phyloP scores from a whole-genome alignment of 2,888 invertebrate species.

The Drosophila koepferae region DNA sequence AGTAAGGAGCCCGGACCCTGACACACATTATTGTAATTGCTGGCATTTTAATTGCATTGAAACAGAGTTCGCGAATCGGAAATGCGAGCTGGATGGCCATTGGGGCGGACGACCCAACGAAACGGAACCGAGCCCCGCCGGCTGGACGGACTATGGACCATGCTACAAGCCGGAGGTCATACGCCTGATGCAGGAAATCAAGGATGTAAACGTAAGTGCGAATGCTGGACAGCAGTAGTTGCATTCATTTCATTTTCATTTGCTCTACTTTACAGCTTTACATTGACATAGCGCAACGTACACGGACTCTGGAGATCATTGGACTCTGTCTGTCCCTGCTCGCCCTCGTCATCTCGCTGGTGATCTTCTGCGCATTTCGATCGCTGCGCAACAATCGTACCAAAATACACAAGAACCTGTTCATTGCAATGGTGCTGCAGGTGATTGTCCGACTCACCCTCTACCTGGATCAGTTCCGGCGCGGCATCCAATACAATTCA shows the following conservation, averaged over 20 bases:
- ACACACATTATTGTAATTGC: conserved; percentile 21
- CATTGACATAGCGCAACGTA: conserved; percentile 89
- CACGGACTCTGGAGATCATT: conserved; percentile 92
- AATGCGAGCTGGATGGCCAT: conserved; percentile 88
- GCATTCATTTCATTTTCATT: not conserved
- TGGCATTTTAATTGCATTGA: conserved; percentile 4
- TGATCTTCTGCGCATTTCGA: conserved; percentile 93
- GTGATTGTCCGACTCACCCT: conserved; percentile 90
- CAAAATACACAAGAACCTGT: conserved; percentile 94
- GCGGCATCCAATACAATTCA: conserved; percentile 80
- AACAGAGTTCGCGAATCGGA: conserved; percentile 89
- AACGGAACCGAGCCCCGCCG: conserved; percentile 84
- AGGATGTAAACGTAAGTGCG: conserved; percentile 83
- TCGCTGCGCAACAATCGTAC: conserved; percentile 93
- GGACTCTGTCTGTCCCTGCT: conserved; percentile 93
- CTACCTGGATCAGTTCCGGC: conserved; percentile 90
- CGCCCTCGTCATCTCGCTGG: conserved; percentile 90
- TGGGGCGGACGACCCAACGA: conserved; percentile 88
- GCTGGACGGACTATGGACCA: conserved; percentile 94
- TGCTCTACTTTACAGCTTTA: conserved; percentile 86
- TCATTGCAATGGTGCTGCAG: conserved; percentile 92
- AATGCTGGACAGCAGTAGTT: not conserved
- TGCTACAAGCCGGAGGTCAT: conserved; percentile 91
- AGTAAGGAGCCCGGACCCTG: not conserved
- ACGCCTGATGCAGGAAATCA: conserved; percentile 87